These are phyloP conservation scores for Python bivittatus DNA, from an alignment of 2,113 vertebrate genomes.

Conservation along the genomic window DNA sequence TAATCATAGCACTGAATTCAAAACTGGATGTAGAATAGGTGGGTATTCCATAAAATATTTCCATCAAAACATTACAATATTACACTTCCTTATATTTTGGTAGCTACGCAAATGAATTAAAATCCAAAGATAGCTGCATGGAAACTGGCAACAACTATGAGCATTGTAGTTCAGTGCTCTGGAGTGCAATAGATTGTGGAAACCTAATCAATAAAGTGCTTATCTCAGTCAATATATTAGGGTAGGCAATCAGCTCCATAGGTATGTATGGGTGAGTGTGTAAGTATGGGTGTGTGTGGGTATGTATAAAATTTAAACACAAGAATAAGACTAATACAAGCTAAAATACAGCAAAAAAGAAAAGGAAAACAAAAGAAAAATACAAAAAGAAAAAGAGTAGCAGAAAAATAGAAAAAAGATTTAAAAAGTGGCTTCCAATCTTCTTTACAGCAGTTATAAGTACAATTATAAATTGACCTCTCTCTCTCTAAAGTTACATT, in stretches of 20 bases:
- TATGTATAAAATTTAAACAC: too few species aligned
- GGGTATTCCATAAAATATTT: too few species aligned
- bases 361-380: neutral
- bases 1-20: neutral
- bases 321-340: neutral
- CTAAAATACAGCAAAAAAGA: neutral
- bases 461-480: neutral
- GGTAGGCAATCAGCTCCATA: too few species aligned
- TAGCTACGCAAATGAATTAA: neutral
- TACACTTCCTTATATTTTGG: neutral
- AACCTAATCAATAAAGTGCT: neutral
- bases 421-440: neutral
- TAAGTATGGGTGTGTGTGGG: too few species aligned
- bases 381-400: neutral
- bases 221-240: too few species aligned
- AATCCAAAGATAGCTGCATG: neutral
- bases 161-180: neutral
- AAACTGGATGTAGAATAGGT: neutral
- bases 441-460: neutral
- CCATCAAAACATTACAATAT: neutral
- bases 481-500: neutral
- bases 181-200: neutral
- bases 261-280: too few species aligned
- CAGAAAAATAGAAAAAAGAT: neutral
- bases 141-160: neutral